Percentiles rank a stretch among this genome's conserved stretches.
phyloP scores from a whole-genome alignment of 2,888 invertebrate genomes.

The Amiota communis region DNA sequence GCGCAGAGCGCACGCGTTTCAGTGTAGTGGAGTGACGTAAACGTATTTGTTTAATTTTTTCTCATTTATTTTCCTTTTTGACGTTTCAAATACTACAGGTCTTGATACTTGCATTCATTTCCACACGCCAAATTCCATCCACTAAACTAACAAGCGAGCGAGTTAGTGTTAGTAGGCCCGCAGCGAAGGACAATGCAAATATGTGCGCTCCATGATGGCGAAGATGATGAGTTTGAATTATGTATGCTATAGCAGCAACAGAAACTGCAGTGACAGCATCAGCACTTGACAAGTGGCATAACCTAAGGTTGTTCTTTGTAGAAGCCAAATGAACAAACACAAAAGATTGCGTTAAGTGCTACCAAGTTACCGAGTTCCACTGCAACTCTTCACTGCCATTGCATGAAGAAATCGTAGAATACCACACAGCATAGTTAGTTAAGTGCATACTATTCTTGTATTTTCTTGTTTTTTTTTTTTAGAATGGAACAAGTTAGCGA shows the following conservation, averaged over 20 bases:
- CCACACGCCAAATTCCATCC: constrained; percentile 13
- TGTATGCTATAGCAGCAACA: constrained; percentile 52
- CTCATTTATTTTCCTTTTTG: too few species aligned
- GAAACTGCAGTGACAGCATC: background rate
- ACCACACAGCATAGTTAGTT: too few species aligned
- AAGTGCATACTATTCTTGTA: too few species aligned
- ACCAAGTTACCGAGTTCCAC: background rate
- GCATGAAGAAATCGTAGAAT: too few species aligned
- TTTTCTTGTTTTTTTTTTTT: too few species aligned
- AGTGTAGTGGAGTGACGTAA: constrained; percentile 29
- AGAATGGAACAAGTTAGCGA: too few species aligned
- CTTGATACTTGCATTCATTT: constrained; percentile 40
- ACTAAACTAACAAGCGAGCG: background rate
- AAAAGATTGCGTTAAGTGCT: constrained; percentile 1
- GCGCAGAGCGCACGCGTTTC: constrained; percentile 12
- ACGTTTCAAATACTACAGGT: too few species aligned
- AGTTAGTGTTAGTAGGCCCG: constrained; percentile 25
- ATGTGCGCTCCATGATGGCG: constrained; percentile 41
- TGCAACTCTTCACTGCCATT: background rate
- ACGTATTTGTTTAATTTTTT: constrained; percentile 61
- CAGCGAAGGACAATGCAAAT: constrained; percentile 59
- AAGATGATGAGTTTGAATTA: constrained; percentile 55
- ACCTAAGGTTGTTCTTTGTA: constrained; percentile 5
- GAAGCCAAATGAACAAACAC: constrained; percentile 12
- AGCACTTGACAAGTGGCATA: constrained; percentile 23